Conservation (phyloP, 2,113 vertebrate genomes). For the Zapus hudsonius region DNA sequence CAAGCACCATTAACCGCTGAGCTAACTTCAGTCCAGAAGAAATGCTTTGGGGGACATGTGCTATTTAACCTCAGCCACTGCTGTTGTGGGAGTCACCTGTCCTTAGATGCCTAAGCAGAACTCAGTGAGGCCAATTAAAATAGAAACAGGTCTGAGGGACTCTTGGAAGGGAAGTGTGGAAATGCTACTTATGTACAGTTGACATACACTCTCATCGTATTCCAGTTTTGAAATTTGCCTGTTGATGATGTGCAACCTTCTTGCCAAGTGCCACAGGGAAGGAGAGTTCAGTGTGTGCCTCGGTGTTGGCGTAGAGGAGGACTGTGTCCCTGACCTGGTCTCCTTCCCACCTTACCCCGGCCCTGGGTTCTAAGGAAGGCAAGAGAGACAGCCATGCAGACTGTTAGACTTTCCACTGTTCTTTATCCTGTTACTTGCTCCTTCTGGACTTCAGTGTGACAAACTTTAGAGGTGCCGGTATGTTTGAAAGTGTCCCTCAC, state of each 20-base stretch:
- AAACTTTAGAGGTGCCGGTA: not conserved
- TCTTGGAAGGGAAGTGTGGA: not conserved
- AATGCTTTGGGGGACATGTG: not conserved
- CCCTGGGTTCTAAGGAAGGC: not conserved
- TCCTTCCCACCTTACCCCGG: not conserved
- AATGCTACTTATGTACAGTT: not conserved
- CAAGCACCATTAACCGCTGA: no score
- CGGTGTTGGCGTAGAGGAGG: not conserved
- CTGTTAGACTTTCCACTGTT: no score
- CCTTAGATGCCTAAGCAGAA: not conserved
- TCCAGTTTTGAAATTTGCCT: not conserved
- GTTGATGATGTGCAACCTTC: not conserved
- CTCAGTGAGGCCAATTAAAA: not conserved
- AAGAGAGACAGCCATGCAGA: not conserved
- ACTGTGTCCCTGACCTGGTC: not conserved
- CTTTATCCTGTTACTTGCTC: not conserved
- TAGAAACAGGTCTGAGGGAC: not conserved
- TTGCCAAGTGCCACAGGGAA: not conserved
- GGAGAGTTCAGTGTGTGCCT: not conserved
- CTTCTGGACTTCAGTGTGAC: not conserved
- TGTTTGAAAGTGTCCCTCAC: not conserved
- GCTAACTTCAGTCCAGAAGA: not conserved
- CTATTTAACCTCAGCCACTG: not conserved
- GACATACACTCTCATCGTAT: not conserved
- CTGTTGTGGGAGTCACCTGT: not conserved